These are phyloP conservation scores for Drosophila mimica DNA, from an alignment of 2,888 invertebrate species.

Conservation along the genomic window DNA sequence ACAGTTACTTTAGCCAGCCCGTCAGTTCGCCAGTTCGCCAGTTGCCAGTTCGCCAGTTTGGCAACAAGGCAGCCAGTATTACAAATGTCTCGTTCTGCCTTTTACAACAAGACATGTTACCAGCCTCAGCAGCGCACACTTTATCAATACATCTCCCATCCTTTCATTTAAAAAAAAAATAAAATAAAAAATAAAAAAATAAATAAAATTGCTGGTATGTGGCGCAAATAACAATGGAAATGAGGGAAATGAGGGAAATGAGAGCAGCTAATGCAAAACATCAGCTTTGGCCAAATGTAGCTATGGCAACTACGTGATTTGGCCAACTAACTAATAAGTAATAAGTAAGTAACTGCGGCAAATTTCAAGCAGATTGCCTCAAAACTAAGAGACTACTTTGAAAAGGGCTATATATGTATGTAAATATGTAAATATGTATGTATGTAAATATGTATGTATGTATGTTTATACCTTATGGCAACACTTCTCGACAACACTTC, in stretches of 20 bases:
- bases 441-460: background rate
- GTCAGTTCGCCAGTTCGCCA: constrained; percentile 17
- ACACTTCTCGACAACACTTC: background rate
- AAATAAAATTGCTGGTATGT: too few relatives aligned
- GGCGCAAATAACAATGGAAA: too few relatives aligned
- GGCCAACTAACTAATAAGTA: background rate
- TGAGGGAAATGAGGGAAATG: background rate
- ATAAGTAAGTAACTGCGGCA: background rate
- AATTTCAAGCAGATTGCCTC: background rate
- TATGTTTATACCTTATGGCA: background rate
- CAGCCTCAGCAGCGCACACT: constrained; percentile 30
- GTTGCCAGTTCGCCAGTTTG: constrained; percentile 5
- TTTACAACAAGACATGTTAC: constrained; percentile 64
- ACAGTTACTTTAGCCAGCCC: constrained; percentile 42
- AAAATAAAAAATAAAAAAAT: background rate
- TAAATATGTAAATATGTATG: too few relatives aligned
- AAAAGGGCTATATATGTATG: too few relatives aligned
- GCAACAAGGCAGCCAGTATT: constrained; percentile 26
- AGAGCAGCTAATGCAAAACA: background rate
- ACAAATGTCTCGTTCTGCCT: constrained; percentile 69
- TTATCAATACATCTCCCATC: constrained; percentile 4
- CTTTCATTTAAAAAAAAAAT: background rate
- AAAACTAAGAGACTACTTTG: background rate
- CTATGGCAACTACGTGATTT: background rate
- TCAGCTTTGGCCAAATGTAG: background rate